Conservation (phyloP, 2,888 invertebrate genomes). For the Cylloceria caligata region DNA sequence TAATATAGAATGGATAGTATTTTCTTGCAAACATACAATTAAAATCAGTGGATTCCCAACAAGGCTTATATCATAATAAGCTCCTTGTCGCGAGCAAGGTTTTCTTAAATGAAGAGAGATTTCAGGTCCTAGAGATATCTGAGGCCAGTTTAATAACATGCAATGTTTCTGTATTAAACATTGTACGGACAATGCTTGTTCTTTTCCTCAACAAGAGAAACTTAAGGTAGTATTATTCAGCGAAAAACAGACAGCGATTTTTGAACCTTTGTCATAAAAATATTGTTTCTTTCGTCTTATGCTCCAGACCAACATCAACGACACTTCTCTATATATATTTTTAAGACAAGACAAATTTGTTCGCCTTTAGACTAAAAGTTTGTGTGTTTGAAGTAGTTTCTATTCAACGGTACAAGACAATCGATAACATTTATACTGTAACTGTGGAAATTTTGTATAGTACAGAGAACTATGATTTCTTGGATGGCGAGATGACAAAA, state of each 20-base stretch:
- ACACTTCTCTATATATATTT: too few relatives aligned
- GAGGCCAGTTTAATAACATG: background rate
- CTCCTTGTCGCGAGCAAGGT: too few relatives aligned
- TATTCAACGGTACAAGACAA: slow-evolving; percentile 13
- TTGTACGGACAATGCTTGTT: background rate
- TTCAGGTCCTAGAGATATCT: too few relatives aligned
- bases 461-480: slow-evolving; percentile 39
- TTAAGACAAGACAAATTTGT: background rate
- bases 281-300: background rate
- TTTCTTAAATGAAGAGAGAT: too few relatives aligned
- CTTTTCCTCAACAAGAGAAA: background rate
- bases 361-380: background rate
- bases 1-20: too few relatives aligned
- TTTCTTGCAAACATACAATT: too few relatives aligned
- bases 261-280: background rate
- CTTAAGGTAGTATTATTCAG: background rate
- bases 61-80: too few relatives aligned
- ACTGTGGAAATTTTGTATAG: slow-evolving; percentile 1
- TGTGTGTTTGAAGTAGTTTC: slow-evolving; percentile 4
- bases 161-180: background rate
- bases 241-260: background rate
- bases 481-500: slow-evolving; percentile 27
- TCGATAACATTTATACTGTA: slow-evolving; percentile 6
- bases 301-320: background rate
- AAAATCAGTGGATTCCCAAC: too few relatives aligned